Base-by-base conservation (phyloP, 2,797 vertebrate species). In the Capromys pilorides region DNA sequence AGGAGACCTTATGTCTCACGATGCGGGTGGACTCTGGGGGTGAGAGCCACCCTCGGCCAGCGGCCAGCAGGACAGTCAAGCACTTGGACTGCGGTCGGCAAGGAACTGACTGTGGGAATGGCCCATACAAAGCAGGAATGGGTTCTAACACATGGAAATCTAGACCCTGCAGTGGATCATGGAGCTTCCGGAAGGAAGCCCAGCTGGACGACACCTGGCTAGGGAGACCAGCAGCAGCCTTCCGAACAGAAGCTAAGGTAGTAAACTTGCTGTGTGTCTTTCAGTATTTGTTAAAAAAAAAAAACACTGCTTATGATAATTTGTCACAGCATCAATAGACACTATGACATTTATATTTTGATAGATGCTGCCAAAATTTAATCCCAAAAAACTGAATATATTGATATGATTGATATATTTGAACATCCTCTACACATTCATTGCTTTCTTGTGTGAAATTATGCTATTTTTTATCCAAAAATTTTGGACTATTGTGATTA, bases 351-450 rank as follows among this genome's bases (percentile, higher is more conserved):
- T 85, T 67, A 59, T 91, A 87, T 66, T 94, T 90, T 61, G 49
- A 62, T 78, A 92, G 90, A 88, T 90, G n/a, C 21, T 91, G 59
- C 75, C 75, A 92, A 95, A 88, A 83, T 91, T 80, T 90, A 59
- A 59, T 88, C 69, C 49, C 13, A 9, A 5, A 95, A 88, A 64
- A n/a, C 54, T 94, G 33, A 92, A 64, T 75, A 83, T 92, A 59
- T 86, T 92, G 84, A 64, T 84, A 39, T 67, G 87, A 62, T 33
- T 93, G 59, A 90, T 66, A 77, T 71, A 18, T 51, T 45, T 73
- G 39, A 82, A 4, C 22, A 75, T 75, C 18, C 83, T 94, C 90
- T 88, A 83, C 39, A 26, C 82, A 66, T 83, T 90, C 85, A 62
- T 75, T 77, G 33, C 14, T 92, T 49, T 87, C 90, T 95, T 94